Evolutionary conservation across 2,888 invertebrate genomes (phyloP).

Genomic region (Yponomeuta cagnagella): DNA sequence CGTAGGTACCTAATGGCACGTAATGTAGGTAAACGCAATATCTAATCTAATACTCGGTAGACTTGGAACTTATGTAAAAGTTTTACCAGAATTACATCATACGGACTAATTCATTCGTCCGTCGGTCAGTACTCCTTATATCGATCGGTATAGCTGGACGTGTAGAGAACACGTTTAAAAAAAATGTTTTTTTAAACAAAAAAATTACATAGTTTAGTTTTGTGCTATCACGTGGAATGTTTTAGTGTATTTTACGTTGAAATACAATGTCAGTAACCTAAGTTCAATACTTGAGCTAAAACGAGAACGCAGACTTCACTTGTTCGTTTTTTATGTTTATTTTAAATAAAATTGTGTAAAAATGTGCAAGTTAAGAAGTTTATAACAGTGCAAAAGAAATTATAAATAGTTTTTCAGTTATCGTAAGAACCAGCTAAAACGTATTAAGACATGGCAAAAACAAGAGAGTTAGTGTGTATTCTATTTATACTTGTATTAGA

Average conservation of each 20-base stretch:
- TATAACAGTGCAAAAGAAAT: not conserved
- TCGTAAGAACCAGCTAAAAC: not conserved
- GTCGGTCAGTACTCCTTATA: not conserved
- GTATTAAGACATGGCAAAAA: not conserved
- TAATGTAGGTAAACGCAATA: not conserved
- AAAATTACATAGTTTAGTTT: not conserved
- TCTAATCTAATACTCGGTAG: not conserved
- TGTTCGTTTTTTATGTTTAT: not conserved
- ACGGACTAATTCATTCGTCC: not conserved
- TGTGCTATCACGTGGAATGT: not conserved
- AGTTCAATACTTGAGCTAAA: not conserved
- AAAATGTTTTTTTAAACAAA: not conserved
- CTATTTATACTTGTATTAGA: slow-evolving; percentile 18
- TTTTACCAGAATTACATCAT: not conserved
- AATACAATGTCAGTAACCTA: not conserved
- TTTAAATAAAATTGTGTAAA: not conserved
- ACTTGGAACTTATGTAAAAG: not conserved
- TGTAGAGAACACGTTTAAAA: not conserved
- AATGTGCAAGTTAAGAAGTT: not conserved
- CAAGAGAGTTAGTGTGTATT: slow-evolving; percentile 4
- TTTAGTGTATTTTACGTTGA: not conserved
- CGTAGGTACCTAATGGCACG: not conserved
- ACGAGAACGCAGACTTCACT: not conserved
- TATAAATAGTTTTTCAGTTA: not conserved
- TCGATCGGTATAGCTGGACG: not conserved